Percentiles rank a stretch among this genome's conserved stretches.
Evolutionary conservation across 2,888 invertebrate species (phyloP).

Genomic region (Plebejus anna): DNA sequence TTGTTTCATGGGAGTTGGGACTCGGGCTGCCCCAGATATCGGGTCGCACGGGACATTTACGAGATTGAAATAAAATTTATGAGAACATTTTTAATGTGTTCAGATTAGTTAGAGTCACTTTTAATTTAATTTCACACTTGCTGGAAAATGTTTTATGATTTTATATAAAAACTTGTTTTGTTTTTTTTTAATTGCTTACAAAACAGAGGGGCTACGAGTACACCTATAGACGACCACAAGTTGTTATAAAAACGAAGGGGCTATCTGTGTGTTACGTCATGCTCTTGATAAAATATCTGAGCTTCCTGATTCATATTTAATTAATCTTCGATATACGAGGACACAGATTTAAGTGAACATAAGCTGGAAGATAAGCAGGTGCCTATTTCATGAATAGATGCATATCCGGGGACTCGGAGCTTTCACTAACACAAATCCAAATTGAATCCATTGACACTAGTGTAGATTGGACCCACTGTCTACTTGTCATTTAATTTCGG

Average conservation of each 20-base stretch:
- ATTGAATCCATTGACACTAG: constrained; percentile 69
- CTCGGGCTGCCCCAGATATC: background rate
- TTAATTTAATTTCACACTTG: too few relatives aligned
- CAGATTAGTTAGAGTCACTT: background rate
- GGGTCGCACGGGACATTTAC: background rate
- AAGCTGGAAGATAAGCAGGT: constrained; percentile 29
- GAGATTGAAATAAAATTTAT: background rate
- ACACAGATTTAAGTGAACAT: constrained; percentile 17
- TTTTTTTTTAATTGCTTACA: too few relatives aligned
- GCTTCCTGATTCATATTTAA: background rate
- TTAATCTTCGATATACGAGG: background rate
- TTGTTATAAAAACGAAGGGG: too few relatives aligned
- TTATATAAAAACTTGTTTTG: too few relatives aligned
- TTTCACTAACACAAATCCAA: constrained; percentile 53
- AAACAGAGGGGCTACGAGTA: background rate
- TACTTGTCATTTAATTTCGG: constrained; percentile 41
- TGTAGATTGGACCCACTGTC: constrained; percentile 51
- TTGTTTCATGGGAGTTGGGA: background rate
- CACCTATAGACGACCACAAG: too few relatives aligned
- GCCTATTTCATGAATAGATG: constrained; percentile 42
- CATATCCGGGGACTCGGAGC: constrained; percentile 39
- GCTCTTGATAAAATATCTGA: background rate
- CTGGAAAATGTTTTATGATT: too few relatives aligned
- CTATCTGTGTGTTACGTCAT: too few relatives aligned
- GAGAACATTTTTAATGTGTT: background rate